Evolutionary conservation across 2,888 invertebrate species (phyloP), one percentile per base, ranked within the genome.

Genomic region (Philereme transversata): DNA sequence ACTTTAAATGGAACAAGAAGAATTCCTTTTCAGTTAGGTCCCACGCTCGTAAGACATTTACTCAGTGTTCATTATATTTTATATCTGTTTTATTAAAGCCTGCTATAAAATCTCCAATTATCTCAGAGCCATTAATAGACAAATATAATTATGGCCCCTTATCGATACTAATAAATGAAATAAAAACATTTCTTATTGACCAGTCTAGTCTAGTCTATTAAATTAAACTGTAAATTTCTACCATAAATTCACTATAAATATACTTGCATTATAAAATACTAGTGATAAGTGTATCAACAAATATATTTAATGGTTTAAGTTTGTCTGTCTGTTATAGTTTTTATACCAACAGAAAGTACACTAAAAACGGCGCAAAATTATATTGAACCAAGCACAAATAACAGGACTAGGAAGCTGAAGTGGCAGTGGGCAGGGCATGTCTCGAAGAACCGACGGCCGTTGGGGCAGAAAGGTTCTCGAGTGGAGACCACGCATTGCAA

Each of bases 191-290:
- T 79, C 76, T 78, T 71, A 78, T 81, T 72, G 75, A 80, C 73
- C 69, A 77, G 73, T 78, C 76, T 67, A 75, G 68, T 73, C 68
- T n/a, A n/a, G n/a, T n/a, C 69, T 71, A 81, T 79, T 73, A 71
- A 76, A 73, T 74, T 72, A 4, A 75, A 74, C 66, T 55, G 72
- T 84, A 80, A 84, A 86, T 82, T 81, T 46, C n/a, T 11, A 52
- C 78, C 74, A 64, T 64, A 71, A 45, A 45, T 36, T 70, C 75
- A 78, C 79, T 83, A 82, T 84, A 80, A 81, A n/a, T 57, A 40
- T 44, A 38, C 8, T 49, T 48, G 57, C 55, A 60, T 44, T 47
- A 48, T 55, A 49, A 55, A 55, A 48, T 36, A 4, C 34, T 43
- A 45, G 4, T 52, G 36, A 36, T 45, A 8, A 3, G 45, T 47